Conservation (phyloP, 2,797 vertebrate genomes). For the Sparidentex hasta region DNA sequence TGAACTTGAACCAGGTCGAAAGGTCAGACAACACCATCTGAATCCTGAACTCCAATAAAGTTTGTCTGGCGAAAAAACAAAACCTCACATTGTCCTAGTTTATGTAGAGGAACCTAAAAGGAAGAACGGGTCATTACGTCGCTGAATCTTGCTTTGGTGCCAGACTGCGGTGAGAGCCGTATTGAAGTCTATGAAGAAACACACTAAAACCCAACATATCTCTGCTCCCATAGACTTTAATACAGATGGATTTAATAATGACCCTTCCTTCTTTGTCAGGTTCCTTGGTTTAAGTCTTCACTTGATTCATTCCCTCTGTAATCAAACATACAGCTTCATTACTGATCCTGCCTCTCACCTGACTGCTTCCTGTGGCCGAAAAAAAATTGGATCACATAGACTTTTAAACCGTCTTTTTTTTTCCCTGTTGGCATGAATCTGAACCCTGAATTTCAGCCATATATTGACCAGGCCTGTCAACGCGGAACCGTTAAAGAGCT, state of each 20-base stretch:
- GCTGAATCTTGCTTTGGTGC: too few relatives aligned
- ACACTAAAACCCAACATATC: too few relatives aligned
- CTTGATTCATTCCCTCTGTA: neutral
- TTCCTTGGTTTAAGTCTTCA: neutral
- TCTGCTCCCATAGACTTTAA: too few relatives aligned
- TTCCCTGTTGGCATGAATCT: conserved; percentile 7
- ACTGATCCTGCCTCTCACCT: conserved; percentile 4
- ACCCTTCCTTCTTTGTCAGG: too few relatives aligned
- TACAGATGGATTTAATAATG: too few relatives aligned
- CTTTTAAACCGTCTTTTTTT: conserved; percentile 29
- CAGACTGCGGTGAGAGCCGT: too few relatives aligned
- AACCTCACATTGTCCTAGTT: neutral
- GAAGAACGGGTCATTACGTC: too few relatives aligned
- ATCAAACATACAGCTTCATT: conserved; percentile 30
- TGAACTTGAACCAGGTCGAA: conserved; percentile 66
- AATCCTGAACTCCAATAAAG: conserved; percentile 64
- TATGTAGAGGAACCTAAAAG: neutral
- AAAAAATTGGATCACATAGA: conserved; percentile 23
- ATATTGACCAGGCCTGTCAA: conserved; percentile 70
- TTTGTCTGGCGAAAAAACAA: conserved; percentile 7
- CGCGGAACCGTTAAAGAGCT: conserved; percentile 69
- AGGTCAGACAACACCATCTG: conserved; percentile 68
- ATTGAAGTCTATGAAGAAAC: too few relatives aligned
- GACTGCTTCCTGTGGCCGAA: conserved; percentile 33
- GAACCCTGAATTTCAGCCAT: conserved; percentile 50